Base-by-base conservation (phyloP, 1,140 invertebrate species). In the Daktulosphaira vitifoliae region DNA sequence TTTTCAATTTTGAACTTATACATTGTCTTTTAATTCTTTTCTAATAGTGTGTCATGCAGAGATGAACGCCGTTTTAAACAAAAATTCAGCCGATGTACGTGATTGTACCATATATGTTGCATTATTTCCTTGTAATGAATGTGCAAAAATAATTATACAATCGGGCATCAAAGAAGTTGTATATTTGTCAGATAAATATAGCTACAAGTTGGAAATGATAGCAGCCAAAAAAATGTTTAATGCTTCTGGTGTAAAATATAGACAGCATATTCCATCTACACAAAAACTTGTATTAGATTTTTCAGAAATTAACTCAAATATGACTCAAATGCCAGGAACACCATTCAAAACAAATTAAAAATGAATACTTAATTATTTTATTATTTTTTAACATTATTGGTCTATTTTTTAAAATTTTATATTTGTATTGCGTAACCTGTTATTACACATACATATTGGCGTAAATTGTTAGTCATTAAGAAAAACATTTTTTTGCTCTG, bases 131-230 rank as follows among this genome's bases (percentile, higher is more conserved):
- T 97, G 95, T 72, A 96, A 96, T 73, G 92, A 96, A 76, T 98
- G 95, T 81, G 89, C 94, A 0, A 97, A 98, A 78, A 76, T 95
- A 3, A 93, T 98, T n/a, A 94, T 97, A 72, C 95, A 97, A 73
- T 85, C 90, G n/a, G 88, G 91, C 3, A 92, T 97, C 13, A 84
- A 77, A 66, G 78, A 85, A 72, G 78, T 94, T 3, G 75, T 90
- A 11, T 97, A 90, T 73, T 75, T 90, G 67, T 88, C 84, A 0
- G 86, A 93, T 75, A 92, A 94, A 73, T 80, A 92, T 74, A 74
- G 76, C 2, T 69, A 84, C 0, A 89, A 89, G 73, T 67, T 74
- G 2, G 75, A 76, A 48, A 87, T 85, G 22, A 76, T 78, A 49
- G 92, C 92, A 6, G 82, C 92, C 0, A 87, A 84, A 72, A 80